Percentiles rank a stretch among this genome's conserved stretches.
These are phyloP conservation scores for Platysternon megacephalum DNA, from an alignment of 2,113 vertebrate species.

Conservation along the genomic window DNA sequence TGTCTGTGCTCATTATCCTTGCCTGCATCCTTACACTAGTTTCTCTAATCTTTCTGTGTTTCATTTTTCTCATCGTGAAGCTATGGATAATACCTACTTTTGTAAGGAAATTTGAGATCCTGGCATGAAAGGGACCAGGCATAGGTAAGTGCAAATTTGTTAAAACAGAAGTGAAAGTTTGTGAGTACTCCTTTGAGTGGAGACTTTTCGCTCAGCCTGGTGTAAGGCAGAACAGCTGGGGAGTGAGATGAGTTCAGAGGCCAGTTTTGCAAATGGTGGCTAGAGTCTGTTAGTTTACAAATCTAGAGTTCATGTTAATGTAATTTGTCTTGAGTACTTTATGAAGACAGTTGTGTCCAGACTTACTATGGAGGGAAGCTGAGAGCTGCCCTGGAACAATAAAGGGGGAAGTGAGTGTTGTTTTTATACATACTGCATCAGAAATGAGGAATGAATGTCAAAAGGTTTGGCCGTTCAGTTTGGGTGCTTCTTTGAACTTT, in stretches of 20 bases:
- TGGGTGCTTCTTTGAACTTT: background rate
- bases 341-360: background rate
- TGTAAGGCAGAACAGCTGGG: background rate
- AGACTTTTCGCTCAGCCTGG: background rate
- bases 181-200: background rate
- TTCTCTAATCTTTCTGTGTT: background rate
- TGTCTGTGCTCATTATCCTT: background rate
- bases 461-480: background rate
- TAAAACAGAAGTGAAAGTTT: background rate
- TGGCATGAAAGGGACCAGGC: background rate
- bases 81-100: background rate
- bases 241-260: background rate
- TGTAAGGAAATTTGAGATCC: background rate
- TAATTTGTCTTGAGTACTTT: background rate
- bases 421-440: background rate
- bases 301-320: background rate
- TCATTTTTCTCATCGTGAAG: background rate
- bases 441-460: background rate
- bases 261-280: background rate
- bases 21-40: background rate
- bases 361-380: background rate
- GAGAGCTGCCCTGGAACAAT: rapidly evolving
- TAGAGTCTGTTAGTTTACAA: background rate
- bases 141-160: background rate
- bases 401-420: background rate